Evolutionary conservation across 2,797 vertebrate species (phyloP), one percentile per base, ranked within the genome.

Genomic region (Sternarchorhynchus goeldii): DNA sequence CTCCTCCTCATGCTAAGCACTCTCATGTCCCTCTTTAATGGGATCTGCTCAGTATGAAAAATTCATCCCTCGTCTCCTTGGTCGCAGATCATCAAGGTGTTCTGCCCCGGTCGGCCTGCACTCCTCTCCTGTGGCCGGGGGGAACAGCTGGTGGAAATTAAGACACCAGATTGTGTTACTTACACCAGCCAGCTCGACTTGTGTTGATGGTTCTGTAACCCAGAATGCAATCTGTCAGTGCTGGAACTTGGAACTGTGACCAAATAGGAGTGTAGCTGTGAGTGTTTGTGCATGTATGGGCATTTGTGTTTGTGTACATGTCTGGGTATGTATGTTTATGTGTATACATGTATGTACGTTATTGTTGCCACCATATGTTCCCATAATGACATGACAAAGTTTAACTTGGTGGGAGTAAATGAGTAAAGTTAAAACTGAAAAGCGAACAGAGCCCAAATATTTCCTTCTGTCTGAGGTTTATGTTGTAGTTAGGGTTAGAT

Each of bases 161-260:
- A 93, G 91, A 91, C 89, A 88, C 88, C 93, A 94, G 91, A 92
- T 92, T 93, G 92, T 89, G 91, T 92, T 92, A 92, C 91, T 93
- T 91, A 93, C 89, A 91, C 86, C 78, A 81, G 80, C 84, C 83
- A 87, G 89, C 86, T 85, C 88, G 80, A 92, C 89, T 75, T 88
- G 88, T 88, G 90, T 88, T 89, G 89, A 91, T 91, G 86, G 81
- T 88, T 90, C 86, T 63, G 82, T 81, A 86, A 89, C 87, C 87
- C 85, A 81, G 85, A 81, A 65, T 85, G 87, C 91, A 90, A 87
- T 92, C 90, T 92, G 91, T 89, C 90, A 85, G 84, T 74, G 2
- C 69, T 77, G 81, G 76, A 77, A 80, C 86, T 85, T 80, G 36
- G 85, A 78, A 84, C 84, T 78, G 82, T 81, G 85, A 88, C 88